A percentile compares a stretch with the other conserved stretches of the same genome.
These are phyloP conservation scores for Drosophila paranaensis DNA, from an alignment of 2,888 invertebrate genomes.

Conservation along the genomic window DNA sequence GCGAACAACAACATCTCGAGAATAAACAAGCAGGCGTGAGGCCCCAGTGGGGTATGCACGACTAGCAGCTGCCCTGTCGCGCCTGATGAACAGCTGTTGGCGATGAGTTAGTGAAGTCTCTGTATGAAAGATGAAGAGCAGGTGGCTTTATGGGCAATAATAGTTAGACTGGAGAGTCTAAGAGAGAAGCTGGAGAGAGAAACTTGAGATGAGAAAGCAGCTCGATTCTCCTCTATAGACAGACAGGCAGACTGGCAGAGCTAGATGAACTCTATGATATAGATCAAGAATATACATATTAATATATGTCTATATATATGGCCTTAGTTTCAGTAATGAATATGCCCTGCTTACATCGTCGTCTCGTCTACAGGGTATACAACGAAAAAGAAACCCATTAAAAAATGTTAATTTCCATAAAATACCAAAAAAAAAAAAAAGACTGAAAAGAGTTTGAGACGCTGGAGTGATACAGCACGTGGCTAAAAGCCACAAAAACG, in stretches of 20 bases:
- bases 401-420: slow-evolving; percentile 75
- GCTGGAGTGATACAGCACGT: slow-evolving; percentile 54
- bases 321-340: not conserved
- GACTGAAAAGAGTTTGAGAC: slow-evolving; percentile 33
- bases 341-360: not conserved
- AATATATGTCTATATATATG: not conserved
- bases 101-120: not conserved
- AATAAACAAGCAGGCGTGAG: slow-evolving; percentile 14
- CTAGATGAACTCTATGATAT: not conserved
- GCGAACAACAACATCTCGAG: slow-evolving; percentile 4
- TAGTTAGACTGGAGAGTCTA: too few relatives aligned
- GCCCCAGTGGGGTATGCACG: not conserved
- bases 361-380: not conserved
- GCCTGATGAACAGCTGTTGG: not conserved
- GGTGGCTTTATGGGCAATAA: too few relatives aligned
- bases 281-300: not conserved
- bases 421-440: too few relatives aligned
- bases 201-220: too few relatives aligned
- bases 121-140: not conserved
- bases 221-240: too few relatives aligned
- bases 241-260: too few relatives aligned
- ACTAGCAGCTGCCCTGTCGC: not conserved
- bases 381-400: slow-evolving; percentile 60
- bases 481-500: slow-evolving; percentile 62
- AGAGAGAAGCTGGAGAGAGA: too few relatives aligned